Evolutionary conservation across 2,797 vertebrate species (phyloP), one percentile per base, ranked within the genome.

Genomic region (Triplophysa yarkandensis): DNA sequence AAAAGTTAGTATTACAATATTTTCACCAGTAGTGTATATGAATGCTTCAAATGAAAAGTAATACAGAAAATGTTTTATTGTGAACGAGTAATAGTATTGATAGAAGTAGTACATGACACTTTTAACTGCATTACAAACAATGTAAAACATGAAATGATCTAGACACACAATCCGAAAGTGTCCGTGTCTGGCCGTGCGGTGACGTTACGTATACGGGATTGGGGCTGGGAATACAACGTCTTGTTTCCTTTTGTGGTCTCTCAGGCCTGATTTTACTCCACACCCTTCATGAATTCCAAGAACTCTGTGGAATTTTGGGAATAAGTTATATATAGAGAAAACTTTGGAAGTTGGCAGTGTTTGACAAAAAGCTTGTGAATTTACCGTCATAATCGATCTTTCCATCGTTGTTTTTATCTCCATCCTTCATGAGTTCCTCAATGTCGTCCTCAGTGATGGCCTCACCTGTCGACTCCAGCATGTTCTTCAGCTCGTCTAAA

Each of bases 201-300:
- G 34, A 52, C 23, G 64, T 74, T 62, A 58, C 58, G 36, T 39
- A 66, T 19, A 14, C 21, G 30, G 11, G 30, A 46, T n/a, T 44
- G 50, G 11, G 25, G 17, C 28, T 28, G 55, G 70, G 69, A 73
- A 73, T 66, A 64, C 73, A 23, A 23, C 9, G 68, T 25, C 21
- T 14, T 21, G 8, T 57, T 13, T 25, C 16, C 28, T 32, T 44
- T 62, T 6, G n/a, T 9, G 19, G 55, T 41, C 14, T 68, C 65
- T 61, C 58, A 17, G 13, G 14, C n/a, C 13, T 11, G 4, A 11
- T 55, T 32, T 89, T 91, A 93, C 80, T 93, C 92, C 17, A 93
- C 92, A 36, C 92, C 92, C 84, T 93, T 93, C 92, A 93, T 93
- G 82, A 93, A 93, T 78, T 93, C 92, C 89, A 93, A 83, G 83